These are phyloP conservation scores for Malacoctenus gilli DNA, from an alignment of 2,797 vertebrate species.

Conservation along the genomic window DNA sequence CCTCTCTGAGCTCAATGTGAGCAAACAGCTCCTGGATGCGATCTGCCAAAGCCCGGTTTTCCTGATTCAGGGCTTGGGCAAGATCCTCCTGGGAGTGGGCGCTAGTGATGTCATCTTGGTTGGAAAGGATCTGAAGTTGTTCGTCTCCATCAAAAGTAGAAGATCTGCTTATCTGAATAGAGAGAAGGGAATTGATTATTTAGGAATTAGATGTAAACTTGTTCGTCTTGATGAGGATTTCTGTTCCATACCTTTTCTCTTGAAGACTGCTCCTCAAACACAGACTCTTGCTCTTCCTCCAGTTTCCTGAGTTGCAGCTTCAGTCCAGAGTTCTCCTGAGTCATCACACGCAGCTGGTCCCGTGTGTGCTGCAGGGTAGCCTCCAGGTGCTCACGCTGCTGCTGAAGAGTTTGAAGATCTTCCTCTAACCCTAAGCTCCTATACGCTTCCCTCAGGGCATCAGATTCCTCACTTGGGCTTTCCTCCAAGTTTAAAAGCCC, in stretches of 20 bases:
- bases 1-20: constrained; percentile 58
- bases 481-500: constrained; percentile 59
- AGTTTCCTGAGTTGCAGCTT: constrained; percentile 50
- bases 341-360: constrained; percentile 48
- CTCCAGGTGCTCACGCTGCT: constrained; percentile 49
- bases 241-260: constrained; percentile 39
- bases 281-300: background rate
- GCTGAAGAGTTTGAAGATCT: constrained; percentile 52
- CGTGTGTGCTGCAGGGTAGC: constrained; percentile 45
- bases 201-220: background rate
- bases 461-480: constrained; percentile 49
- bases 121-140: constrained; percentile 8
- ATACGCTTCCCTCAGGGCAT: constrained; percentile 48
- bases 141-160: background rate
- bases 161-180: constrained; percentile 30
- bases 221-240: background rate
- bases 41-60: constrained; percentile 73
- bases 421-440: constrained; percentile 53
- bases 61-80: constrained; percentile 69
- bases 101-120: constrained; percentile 26
- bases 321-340: constrained; percentile 51
- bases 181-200: constrained; percentile 21
- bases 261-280: background rate
- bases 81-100: constrained; percentile 52
- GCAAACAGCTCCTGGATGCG: constrained; percentile 73